Base-by-base conservation (phyloP, 35 echinoderm and acorn worm species). In the Apostichopus californicus region DNA sequence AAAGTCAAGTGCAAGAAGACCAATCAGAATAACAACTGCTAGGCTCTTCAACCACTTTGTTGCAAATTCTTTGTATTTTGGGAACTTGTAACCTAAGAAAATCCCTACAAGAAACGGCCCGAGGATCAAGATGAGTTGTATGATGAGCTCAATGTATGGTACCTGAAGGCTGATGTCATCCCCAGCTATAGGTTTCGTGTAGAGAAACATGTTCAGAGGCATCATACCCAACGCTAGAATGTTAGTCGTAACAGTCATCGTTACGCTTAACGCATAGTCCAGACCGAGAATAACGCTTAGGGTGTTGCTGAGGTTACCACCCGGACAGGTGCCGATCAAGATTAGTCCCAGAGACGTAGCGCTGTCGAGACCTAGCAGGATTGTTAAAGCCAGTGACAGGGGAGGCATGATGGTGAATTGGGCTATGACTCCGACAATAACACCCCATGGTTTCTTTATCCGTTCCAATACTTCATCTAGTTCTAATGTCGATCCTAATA, bases 121-220 rank as follows among this genome's bases (percentile, higher is more conserved):
- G 55, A 86, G n/a, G 28, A 93, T 77, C 6, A 93, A 20, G 6
- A 55, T 57, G 9, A 93, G 86, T 34, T 86, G 83, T 9, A 88
- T 22, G 5, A 89, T 58, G 0, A 93, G 82, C 26, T 79, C 70
- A 56, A 88, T 15, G 77, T 88, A 93, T 6, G 92, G 92, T 9
- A 87, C 77, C 54, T 73, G 53, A 4, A 93, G 72, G 34, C 73
- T 75, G 13, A 54, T 61, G 66, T 87, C 73, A 10, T 78, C 83
- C 8, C 28, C 58, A 24, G 92, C 28, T 17, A 86, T 58, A 11
- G 70, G 55, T 57, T 61, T 65, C 14, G 92, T 78, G 73, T 93
- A 93, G 20, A 93, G 77, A 26, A 93, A 93, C 83, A 93, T 77
- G 53, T 93, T 93, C 14, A 93, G 73, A 58, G 92, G 92, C 92